Conservation (phyloP, 2,888 invertebrate species). For the Cosmia pyralina region DNA sequence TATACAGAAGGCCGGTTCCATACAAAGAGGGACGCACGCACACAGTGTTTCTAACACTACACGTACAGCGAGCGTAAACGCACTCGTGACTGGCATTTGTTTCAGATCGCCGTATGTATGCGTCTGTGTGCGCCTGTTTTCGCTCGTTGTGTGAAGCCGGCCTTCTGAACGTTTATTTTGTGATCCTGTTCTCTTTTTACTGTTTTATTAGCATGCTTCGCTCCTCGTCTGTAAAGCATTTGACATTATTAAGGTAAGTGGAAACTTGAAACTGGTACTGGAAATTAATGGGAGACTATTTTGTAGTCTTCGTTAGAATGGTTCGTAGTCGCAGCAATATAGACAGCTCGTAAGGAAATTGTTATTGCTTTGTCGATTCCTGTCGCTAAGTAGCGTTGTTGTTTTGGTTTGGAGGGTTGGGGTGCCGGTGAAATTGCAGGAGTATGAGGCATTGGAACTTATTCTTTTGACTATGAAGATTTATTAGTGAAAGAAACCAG, state of each 20-base stretch:
- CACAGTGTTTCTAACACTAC: no score
- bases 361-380: conserved; percentile 35
- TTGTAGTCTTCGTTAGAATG: conserved; percentile 10
- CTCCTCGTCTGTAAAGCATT: conserved; percentile 30
- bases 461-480: background rate
- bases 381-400: conserved; percentile 9
- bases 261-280: conserved; percentile 32
- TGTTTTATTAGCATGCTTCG: conserved; percentile 41
- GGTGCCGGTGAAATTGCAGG: background rate
- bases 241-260: conserved; percentile 41
- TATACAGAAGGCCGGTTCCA: background rate
- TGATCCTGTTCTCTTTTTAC: background rate
- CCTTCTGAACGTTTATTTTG: conserved; percentile 9
- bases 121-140: background rate
- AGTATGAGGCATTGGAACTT: background rate
- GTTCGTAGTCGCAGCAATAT: background rate
- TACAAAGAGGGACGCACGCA: background rate
- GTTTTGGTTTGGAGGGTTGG: background rate
- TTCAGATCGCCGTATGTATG: background rate
- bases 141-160: background rate
- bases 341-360: conserved; percentile 22
- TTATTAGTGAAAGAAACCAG: background rate
- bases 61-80: background rate
- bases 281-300: conserved; percentile 22
- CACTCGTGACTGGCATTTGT: background rate